Evolutionary conservation across 2,797 vertebrate genomes (phyloP).

Genomic region (Poeciliopsis presidionis): DNA sequence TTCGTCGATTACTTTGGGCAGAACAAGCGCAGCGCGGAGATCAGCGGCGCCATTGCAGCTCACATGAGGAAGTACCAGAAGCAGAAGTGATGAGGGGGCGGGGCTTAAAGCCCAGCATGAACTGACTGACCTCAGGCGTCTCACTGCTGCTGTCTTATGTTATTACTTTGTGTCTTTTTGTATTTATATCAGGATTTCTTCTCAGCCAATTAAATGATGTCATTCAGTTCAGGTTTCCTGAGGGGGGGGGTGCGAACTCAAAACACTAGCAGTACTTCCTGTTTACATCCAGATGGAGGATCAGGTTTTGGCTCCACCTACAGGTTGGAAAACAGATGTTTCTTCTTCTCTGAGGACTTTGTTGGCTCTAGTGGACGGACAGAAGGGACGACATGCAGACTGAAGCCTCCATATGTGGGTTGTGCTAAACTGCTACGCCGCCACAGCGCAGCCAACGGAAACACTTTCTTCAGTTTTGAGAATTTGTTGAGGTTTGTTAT

Average conservation of each 20-base stretch:
- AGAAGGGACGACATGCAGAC: no score
- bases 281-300: neutral
- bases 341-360: no score
- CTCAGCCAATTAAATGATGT: neutral
- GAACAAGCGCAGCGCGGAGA: slow-evolving; percentile 89
- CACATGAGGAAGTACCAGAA: slow-evolving; percentile 87
- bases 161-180: slow-evolving; percentile 16
- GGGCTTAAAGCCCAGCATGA: neutral
- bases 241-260: neutral
- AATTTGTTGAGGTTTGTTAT: neutral
- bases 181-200: neutral
- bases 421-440: no score
- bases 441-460: no score
- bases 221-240: neutral
- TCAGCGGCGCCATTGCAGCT: slow-evolving; percentile 83
- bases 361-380: no score
- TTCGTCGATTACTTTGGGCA: slow-evolving; percentile 96
- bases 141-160: neutral
- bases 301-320: neutral
- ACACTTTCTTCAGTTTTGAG: no score
- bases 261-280: neutral
- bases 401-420: no score
- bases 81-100: slow-evolving; percentile 12
- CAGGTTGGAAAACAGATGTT: neutral
- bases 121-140: slow-evolving; percentile 4